These are phyloP conservation scores for Novumbra hubbsi DNA, from an alignment of 2,797 vertebrate species.

Conservation along the genomic window DNA sequence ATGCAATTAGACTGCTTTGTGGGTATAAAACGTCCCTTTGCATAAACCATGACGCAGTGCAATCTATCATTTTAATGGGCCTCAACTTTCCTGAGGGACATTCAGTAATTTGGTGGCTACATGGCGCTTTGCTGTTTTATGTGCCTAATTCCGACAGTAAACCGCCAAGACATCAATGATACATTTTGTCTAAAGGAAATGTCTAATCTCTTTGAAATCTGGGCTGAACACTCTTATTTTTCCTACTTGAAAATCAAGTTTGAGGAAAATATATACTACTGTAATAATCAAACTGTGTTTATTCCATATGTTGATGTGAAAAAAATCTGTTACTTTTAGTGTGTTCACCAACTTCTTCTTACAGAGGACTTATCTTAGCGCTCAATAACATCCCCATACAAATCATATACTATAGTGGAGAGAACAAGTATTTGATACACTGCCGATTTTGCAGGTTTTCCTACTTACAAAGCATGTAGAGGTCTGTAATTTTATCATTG, in stretches of 20 bases:
- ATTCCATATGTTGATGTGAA: neutral
- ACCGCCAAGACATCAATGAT: conserved; percentile 49
- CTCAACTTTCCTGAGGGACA: conserved; percentile 62
- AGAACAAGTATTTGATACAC: no score
- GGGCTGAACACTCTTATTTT: neutral
- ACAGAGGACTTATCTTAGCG: conserved; percentile 24
- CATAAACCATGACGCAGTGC: conserved; percentile 60
- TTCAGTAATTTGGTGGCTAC: conserved; percentile 64
- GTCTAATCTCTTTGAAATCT: conserved; percentile 35
- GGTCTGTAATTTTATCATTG: no score
- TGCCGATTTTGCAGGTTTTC: no score
- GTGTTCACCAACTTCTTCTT: conserved; percentile 42
- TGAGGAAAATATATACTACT: neutral
- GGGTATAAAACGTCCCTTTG: conserved; percentile 67
- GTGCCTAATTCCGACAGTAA: conserved; percentile 57
- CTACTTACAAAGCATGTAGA: no score
- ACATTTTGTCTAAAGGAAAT: conserved; percentile 15
- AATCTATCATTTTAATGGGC: conserved; percentile 78
- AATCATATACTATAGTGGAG: no score
- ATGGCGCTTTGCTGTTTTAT: conserved; percentile 52
- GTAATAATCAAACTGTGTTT: neutral
- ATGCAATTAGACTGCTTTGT: conserved; percentile 78
- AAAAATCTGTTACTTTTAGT: conserved; percentile 14
- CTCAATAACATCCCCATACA: conserved; percentile 42
- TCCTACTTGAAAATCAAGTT: conserved; percentile 33